Evolutionary conservation across 1,140 invertebrate species (phyloP).

Genomic region (Melitaea cinxia): DNA sequence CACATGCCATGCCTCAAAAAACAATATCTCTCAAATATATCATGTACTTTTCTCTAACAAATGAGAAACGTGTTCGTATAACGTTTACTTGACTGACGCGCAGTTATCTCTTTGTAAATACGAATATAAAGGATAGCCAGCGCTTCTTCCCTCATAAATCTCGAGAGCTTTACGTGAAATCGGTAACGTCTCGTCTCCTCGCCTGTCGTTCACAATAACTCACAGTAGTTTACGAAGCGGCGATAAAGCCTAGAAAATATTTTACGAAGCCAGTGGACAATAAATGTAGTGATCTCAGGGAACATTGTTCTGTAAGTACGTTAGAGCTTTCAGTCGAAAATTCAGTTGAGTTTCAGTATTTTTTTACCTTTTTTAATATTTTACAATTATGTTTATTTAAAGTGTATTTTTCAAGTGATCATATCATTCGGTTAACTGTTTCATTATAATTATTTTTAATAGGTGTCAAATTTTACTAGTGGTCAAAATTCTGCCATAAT

Average conservation of each 20-base stretch:
- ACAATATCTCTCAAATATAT: not conserved
- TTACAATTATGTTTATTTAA: too few species aligned
- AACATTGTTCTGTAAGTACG: not conserved
- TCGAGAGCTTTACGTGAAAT: conserved; percentile 3
- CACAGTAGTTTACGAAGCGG: conserved; percentile 5
- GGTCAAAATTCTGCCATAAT: too few species aligned
- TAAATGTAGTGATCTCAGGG: not conserved
- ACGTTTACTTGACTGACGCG: not conserved
- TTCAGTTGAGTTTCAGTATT: not conserved
- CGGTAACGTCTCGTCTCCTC: conserved; percentile 6
- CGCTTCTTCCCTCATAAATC: not conserved
- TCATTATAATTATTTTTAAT: too few species aligned
- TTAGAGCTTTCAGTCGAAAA: not conserved
- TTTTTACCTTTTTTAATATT: not conserved
- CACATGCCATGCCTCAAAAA: too few species aligned
- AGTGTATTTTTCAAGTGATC: too few species aligned
- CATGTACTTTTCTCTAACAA: not conserved
- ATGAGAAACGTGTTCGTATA: not conserved
- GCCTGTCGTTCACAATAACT: conserved; percentile 7
- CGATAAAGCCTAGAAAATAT: conserved; percentile 9
- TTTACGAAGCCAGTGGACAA: conserved; percentile 5
- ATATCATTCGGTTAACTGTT: too few species aligned
- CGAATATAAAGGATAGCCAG: conserved; percentile 1
- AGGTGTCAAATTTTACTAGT: too few species aligned
- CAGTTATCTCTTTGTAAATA: not conserved